Evolutionary conservation across 2,113 vertebrate species (phyloP).

Genomic region (Dasyprocta punctata): DNA sequence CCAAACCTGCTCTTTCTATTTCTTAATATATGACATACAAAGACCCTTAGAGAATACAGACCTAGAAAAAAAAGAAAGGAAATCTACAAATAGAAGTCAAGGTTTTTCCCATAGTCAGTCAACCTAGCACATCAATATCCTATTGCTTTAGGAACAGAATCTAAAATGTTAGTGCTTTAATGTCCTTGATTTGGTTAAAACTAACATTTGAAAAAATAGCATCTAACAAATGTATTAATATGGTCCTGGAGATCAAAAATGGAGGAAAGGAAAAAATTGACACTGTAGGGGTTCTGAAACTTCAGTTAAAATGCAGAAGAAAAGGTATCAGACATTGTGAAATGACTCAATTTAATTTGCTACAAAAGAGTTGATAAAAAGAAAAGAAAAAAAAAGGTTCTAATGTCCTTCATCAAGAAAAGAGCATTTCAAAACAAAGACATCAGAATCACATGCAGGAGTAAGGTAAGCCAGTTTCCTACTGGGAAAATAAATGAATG

Average conservation of each 20-base stretch:
- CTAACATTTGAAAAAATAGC: constrained; percentile 65
- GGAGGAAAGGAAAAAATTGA: constrained; percentile 45
- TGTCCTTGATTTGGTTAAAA: constrained; percentile 72
- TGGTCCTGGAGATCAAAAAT: constrained; percentile 58
- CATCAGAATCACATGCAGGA: constrained; percentile 43
- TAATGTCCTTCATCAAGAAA: constrained; percentile 74
- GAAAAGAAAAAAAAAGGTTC: constrained; percentile 62
- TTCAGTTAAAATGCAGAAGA: constrained; percentile 74
- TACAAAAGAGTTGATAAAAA: constrained; percentile 45
- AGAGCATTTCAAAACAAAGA: constrained; percentile 76
- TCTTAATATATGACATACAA: constrained; percentile 39
- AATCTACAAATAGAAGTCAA: constrained; percentile 51
- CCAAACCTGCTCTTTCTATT: constrained; percentile 59
- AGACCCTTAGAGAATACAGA: constrained; percentile 51
- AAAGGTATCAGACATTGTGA: constrained; percentile 54
- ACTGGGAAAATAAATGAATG: constrained; percentile 70
- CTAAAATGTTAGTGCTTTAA: constrained; percentile 72
- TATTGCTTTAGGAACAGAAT: constrained; percentile 74
- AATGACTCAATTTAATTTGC: constrained; percentile 82
- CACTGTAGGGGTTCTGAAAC: constrained; percentile 75
- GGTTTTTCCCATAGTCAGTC: constrained; percentile 35
- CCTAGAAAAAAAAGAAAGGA: constrained; percentile 58
- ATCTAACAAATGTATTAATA: constrained; percentile 75
- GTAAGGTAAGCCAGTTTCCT: constrained; percentile 74
- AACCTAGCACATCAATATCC: constrained; percentile 74